Evolutionary conservation across 2,888 invertebrate species (phyloP).

Genomic region (Campoplex nolae): DNA sequence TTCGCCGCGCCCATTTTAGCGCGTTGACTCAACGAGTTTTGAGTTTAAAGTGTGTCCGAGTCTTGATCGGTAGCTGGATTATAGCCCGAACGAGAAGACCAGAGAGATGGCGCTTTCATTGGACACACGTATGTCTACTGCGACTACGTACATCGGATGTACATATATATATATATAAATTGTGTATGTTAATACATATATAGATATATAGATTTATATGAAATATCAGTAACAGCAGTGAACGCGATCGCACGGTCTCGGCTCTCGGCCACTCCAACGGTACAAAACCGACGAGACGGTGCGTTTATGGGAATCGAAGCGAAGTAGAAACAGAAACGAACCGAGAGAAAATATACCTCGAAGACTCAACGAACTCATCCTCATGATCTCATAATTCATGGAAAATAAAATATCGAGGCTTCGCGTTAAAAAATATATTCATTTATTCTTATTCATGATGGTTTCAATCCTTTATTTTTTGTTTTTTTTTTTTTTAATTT

Average conservation of each 20-base stretch:
- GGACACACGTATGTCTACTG: neutral
- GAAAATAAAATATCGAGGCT: neutral
- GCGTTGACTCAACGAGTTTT: conserved; percentile 79
- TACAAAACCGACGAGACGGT: conserved; percentile 69
- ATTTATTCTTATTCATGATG: neutral
- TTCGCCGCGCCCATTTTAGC: conserved; percentile 82
- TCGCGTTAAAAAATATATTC: neutral
- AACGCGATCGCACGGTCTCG: conserved; percentile 62
- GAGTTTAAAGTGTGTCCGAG: conserved; percentile 75
- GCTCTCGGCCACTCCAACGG: conserved; percentile 67
- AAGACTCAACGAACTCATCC: conserved; percentile 20
- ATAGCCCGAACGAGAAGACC: conserved; percentile 27
- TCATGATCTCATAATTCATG: conserved; percentile 12
- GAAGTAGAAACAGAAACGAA: conserved; percentile 63
- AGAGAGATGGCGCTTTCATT: conserved; percentile 42
- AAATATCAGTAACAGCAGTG: conserved; percentile 18
- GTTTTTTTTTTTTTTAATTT: too few species aligned
- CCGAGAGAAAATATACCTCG: conserved; percentile 40
- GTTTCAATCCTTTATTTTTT: neutral
- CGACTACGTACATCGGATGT: neutral
- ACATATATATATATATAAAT: too few species aligned
- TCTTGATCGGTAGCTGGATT: conserved; percentile 63
- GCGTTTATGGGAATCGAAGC: conserved; percentile 74
- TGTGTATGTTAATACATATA: neutral
- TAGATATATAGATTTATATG: conserved; percentile 13